These are phyloP conservation scores for Limnephilus rhombicus DNA, from an alignment of 2,888 invertebrate genomes.

Conservation along the genomic window DNA sequence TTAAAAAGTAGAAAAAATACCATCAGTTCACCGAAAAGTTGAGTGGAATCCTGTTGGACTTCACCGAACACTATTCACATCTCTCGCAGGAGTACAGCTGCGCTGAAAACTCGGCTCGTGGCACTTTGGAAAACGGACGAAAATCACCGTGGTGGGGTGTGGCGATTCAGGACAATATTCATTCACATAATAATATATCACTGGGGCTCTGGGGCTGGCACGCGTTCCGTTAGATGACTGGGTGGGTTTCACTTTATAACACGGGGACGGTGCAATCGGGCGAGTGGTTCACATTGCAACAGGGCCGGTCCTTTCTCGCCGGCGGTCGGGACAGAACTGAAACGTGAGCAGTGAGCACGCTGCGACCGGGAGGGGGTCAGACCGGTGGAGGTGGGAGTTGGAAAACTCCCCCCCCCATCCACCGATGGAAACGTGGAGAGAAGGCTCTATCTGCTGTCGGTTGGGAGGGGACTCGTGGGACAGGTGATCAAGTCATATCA, in stretches of 20 bases:
- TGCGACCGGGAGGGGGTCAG: constrained; percentile 4
- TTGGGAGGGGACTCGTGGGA: constrained; percentile 6
- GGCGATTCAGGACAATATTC: constrained; percentile 19
- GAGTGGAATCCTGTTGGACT: constrained; percentile 9
- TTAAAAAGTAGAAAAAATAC: constrained; percentile 2
- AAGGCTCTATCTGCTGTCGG: constrained; percentile 42
- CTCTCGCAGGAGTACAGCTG: constrained; percentile 23
- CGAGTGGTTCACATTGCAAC: constrained; percentile 64
- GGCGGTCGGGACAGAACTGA: constrained; percentile 62
- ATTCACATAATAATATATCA: constrained; percentile 37
- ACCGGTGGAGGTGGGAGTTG: not conserved
- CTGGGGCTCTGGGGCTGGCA: constrained; percentile 21
- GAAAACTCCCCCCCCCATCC: constrained; percentile 31
- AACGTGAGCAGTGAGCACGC: not conserved
- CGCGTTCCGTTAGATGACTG: constrained; percentile 28
- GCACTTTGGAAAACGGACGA: constrained; percentile 23
- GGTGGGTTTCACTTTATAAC: constrained; percentile 26
- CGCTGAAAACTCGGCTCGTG: constrained; percentile 17
- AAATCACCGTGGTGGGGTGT: not conserved
- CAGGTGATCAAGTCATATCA: not conserved
- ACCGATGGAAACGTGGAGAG: constrained; percentile 42
- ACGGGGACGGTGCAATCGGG: constrained; percentile 42
- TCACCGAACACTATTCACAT: constrained; percentile 34
- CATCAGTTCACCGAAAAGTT: constrained; percentile 35
- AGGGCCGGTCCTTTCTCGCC: constrained; percentile 56